Conservation (phyloP, 1,140 invertebrate species). For the Drosophila paulistorum region DNA sequence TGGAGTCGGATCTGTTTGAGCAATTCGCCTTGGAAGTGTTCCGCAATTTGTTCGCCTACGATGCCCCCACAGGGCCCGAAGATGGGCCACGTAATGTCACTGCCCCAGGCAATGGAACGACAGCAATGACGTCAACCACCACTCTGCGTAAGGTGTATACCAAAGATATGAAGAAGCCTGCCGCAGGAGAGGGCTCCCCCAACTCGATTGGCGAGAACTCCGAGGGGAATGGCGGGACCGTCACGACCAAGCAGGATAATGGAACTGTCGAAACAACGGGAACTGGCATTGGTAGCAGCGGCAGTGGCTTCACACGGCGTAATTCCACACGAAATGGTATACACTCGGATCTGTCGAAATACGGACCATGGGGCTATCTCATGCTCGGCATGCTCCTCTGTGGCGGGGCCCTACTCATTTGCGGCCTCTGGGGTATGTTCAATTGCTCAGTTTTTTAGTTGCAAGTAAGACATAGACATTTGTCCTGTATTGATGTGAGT, state of each 20-base stretch:
- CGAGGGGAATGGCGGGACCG: constrained; percentile 6
- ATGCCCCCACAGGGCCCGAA: constrained; percentile 60
- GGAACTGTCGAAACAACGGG: constrained; percentile 42
- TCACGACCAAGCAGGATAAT: constrained; percentile 42
- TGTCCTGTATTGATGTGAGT: constrained; percentile 62
- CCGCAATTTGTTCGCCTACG: constrained; percentile 73
- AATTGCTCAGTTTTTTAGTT: constrained; percentile 63
- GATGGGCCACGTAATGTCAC: constrained; percentile 48
- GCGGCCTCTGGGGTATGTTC: constrained; percentile 86
- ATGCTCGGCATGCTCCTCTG: constrained; percentile 87
- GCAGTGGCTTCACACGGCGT: constrained; percentile 69
- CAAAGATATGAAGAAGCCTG: constrained; percentile 74
- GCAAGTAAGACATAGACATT: constrained; percentile 66
- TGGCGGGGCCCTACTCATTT: constrained; percentile 86
- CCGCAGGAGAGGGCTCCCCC: constrained; percentile 52
- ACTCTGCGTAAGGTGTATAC: constrained; percentile 70
- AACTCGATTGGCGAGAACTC: constrained; percentile 55
- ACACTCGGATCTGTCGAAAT: constrained; percentile 84
- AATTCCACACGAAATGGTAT: constrained; percentile 72
- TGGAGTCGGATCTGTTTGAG: constrained; percentile 73
- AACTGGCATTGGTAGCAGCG: constrained; percentile 18
- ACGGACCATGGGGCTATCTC: constrained; percentile 87
- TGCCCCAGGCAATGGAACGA: constrained; percentile 24
- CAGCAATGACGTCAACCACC: constrained; percentile 47
- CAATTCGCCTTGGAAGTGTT: constrained; percentile 79